Base-by-base conservation (phyloP, 2,888 invertebrate genomes). In the Glomeris marginata region DNA sequence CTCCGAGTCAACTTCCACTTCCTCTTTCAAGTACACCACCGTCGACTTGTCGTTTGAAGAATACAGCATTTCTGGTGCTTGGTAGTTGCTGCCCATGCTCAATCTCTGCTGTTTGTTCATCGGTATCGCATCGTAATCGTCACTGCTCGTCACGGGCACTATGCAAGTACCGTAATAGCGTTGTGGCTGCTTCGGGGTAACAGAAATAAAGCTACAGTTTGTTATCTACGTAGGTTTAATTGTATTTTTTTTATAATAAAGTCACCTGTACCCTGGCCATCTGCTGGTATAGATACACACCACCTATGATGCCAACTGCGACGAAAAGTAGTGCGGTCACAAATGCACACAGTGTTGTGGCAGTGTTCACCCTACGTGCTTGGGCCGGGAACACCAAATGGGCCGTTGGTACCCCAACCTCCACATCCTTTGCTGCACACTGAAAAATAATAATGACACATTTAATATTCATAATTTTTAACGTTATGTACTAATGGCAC, bases 1-100 rank as follows among this genome's bases (percentile, higher is more conserved):
- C 44, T 77, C 75, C 41, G 77, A 65, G 62, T 81, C 83, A 57
- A 92, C 75, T 62, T 90, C 85, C 59, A 91, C 76, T 56, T 81
- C 77, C 67, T 91, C 88, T 51, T 78, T 78, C 63, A 90, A 79
- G 59, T 73, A 75, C 54, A 70, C 67, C 38, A 42, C 40, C 6
- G 38, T 43, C 16, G 34, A n/a, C 5, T n/a, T 34, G 2, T 48
- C 49, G 50, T 49, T 45, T 16, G 41, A 44, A 41, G 45, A 52
- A 40, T 55, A 56, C 13, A 52, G 57, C 51, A 55, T 34, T n/a
- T 49, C 43, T 18, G 42, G 42, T n/a, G 43, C 33, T 15, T 49
- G 49, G 35, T 49, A 43, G 20, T 35, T 38, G 18, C 43, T 41
- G 11, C n/a, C n/a, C 8, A 28, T 38, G 40, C 40, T 16, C 15